These are phyloP conservation scores for Nannoperca obscura DNA, from an alignment of 2,797 vertebrate genomes.

Conservation along the genomic window DNA sequence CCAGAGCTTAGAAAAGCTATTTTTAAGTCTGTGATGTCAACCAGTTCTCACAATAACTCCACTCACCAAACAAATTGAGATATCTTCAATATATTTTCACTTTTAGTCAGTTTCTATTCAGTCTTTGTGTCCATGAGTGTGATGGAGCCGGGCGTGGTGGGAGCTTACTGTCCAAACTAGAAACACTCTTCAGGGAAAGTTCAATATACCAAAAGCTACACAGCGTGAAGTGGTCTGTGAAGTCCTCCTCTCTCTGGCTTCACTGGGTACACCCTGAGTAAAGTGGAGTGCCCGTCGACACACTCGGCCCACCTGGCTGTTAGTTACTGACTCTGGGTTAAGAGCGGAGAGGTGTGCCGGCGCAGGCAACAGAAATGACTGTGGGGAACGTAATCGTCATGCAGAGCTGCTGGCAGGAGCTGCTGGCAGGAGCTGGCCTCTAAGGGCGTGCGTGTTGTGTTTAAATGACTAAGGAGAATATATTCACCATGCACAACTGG, in stretches of 20 bases:
- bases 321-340: conserved; percentile 1
- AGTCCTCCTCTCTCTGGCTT: conserved; percentile 8
- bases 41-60: background rate
- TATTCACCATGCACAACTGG: conserved; percentile 29
- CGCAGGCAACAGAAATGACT: background rate
- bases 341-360: conserved; percentile 15
- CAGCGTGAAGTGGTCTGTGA: background rate
- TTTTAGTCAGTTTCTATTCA: background rate
- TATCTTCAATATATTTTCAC: background rate
- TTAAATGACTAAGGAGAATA: conserved; percentile 3
- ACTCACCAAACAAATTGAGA: background rate
- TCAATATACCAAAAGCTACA: background rate
- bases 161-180: background rate
- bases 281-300: conserved; percentile 8
- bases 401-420: too few species aligned
- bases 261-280: conserved; percentile 4
- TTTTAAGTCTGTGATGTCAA: background rate
- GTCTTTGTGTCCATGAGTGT: background rate
- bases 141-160: background rate
- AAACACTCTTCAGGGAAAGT: background rate
- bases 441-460: conserved; percentile 10
- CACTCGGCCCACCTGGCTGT: conserved; percentile 8
- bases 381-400: conserved; percentile 28
- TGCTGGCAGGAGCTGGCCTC: conserved; percentile 22
- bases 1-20: background rate